These are phyloP conservation scores for Pocillopora damicornis DNA, from an alignment of 64 coral and sea anemone species.

Conservation along the genomic window DNA sequence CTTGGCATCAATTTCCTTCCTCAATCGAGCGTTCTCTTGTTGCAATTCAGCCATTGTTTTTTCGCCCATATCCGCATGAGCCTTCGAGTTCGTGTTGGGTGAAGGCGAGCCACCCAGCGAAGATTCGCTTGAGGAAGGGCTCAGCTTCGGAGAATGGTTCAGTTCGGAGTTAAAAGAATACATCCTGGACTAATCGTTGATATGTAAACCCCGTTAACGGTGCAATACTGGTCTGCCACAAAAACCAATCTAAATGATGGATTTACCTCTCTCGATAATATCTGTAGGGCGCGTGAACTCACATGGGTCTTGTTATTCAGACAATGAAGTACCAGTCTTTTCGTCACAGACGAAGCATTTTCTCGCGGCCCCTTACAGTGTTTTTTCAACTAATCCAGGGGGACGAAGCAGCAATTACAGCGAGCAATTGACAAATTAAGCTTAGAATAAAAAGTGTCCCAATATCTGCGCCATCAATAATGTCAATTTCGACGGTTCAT, in stretches of 20 bases:
- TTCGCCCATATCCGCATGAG: background rate
- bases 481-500: slow-evolving; percentile 44
- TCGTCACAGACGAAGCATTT: background rate
- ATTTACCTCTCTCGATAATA: background rate
- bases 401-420: background rate
- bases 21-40: slow-evolving; percentile 84
- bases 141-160: slow-evolving; percentile 26
- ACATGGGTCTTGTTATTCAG: background rate
- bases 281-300: background rate
- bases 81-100: background rate
- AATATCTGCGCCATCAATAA: background rate
- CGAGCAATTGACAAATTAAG: background rate
- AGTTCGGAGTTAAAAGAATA: slow-evolving; percentile 27
- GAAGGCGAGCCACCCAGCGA: slow-evolving; percentile 18
- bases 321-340: background rate
- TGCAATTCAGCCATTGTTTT: slow-evolving; percentile 63
- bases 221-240: background rate
- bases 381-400: background rate
- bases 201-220: background rate
- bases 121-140: slow-evolving; percentile 22
- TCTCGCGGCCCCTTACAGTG: background rate
- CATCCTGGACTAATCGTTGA: slow-evolving; percentile 8
- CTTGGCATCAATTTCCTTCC: slow-evolving; percentile 92
- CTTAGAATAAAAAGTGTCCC: background rate
- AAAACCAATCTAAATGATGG: background rate